Evolutionary conservation across 1,140 invertebrate genomes (phyloP).

Genomic region (Sycophila sp.): DNA sequence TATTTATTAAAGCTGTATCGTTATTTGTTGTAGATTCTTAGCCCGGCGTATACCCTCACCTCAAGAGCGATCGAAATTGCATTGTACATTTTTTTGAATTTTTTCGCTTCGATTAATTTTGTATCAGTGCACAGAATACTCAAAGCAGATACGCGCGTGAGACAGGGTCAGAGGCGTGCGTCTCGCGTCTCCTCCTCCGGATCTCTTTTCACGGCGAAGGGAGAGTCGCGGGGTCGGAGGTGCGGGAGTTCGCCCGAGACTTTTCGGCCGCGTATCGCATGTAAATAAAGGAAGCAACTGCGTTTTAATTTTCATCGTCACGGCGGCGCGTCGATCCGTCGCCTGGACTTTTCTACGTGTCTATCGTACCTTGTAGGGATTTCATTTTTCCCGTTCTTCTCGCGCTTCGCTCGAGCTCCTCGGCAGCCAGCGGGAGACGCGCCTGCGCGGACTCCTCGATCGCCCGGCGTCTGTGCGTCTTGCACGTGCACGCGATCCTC

Average conservation of each 20-base stretch:
- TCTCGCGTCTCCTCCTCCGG: too few relatives aligned
- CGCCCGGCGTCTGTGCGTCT: background rate
- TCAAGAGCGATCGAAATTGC: too few relatives aligned
- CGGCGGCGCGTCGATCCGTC: conserved; percentile 3
- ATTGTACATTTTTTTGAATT: background rate
- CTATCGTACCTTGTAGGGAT: conserved; percentile 46
- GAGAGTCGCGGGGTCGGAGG: background rate
- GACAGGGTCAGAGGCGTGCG: too few relatives aligned
- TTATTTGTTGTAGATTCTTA: background rate
- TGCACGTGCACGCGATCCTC: background rate
- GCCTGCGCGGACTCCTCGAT: conserved; percentile 13
- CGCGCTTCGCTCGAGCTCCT: conserved; percentile 1
- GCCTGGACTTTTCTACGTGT: conserved; percentile 51
- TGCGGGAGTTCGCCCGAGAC: too few relatives aligned
- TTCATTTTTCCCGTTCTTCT: conserved; percentile 48
- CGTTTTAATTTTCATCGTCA: conserved; percentile 31
- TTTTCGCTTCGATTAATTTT: conserved; percentile 28
- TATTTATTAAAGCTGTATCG: conserved; percentile 23
- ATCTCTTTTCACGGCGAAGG: conserved; percentile 22
- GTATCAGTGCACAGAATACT: conserved; percentile 34
- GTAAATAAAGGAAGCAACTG: conserved; percentile 34
- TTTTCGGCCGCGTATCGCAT: conserved; percentile 23
- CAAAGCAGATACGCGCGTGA: conserved; percentile 34
- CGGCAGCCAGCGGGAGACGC: background rate
- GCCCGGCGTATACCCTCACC: too few relatives aligned